Evolutionary conservation across 2,888 invertebrate species (phyloP).

Genomic region (Erpobdella octoculata): DNA sequence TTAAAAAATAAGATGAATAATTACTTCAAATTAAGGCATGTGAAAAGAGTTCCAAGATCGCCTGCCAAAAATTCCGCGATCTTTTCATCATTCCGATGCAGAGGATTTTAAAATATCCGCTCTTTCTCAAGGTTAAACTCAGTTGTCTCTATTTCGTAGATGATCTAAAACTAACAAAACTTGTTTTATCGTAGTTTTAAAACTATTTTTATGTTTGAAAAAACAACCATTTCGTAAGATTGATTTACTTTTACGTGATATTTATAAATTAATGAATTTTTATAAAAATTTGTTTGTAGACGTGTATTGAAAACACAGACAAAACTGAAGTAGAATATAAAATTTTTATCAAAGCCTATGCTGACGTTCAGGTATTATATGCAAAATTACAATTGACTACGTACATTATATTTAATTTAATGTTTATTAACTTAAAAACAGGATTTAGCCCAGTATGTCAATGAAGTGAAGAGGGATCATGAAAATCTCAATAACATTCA

Average conservation of each 20-base stretch:
- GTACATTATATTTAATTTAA: not conserved
- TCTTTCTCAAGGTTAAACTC: not conserved
- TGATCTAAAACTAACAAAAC: too few relatives aligned
- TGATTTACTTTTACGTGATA: not conserved
- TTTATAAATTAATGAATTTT: not conserved
- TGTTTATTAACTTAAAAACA: not conserved
- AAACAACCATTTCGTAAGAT: not conserved
- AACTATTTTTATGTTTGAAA: too few relatives aligned
- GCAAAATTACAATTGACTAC: not conserved
- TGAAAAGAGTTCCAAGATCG: not conserved
- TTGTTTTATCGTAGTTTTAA: too few relatives aligned
- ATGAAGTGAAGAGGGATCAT: slow-evolving; percentile 12
- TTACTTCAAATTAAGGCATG: not conserved
- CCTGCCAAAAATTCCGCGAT: not conserved
- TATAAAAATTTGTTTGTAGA: slow-evolving; percentile 1
- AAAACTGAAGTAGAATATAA: not conserved
- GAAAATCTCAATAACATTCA: slow-evolving; percentile 10
- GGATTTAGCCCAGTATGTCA: slow-evolving; percentile 17
- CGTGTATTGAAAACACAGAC: not conserved
- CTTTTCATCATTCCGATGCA: slow-evolving; percentile 15
- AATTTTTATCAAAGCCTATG: not conserved
- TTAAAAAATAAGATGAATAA: too few relatives aligned
- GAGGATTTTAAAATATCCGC: slow-evolving; percentile 17
- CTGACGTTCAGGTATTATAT: not conserved
- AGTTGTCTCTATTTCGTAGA: too few relatives aligned